These are phyloP conservation scores for Jaculus jaculus DNA, from an alignment of 2,113 vertebrate species.

Conservation along the genomic window DNA sequence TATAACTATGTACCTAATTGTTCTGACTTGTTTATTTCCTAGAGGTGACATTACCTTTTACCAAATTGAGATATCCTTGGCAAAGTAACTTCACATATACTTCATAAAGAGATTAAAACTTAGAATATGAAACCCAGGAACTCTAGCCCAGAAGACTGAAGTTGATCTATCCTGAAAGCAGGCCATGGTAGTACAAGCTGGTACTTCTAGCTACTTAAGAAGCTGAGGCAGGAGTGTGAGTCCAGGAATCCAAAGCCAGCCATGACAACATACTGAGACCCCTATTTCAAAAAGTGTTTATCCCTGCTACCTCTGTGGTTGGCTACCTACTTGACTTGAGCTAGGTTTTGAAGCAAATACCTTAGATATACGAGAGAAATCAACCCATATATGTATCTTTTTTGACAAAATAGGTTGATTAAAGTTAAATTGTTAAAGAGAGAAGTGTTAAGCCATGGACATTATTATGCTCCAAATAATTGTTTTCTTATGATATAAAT, in stretches of 20 bases:
- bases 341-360: background rate
- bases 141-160: background rate
- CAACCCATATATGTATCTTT: background rate
- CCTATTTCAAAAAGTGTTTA: background rate
- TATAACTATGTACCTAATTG: background rate
- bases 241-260: background rate
- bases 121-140: background rate
- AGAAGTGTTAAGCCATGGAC: background rate
- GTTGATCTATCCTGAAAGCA: background rate
- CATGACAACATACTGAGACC: background rate
- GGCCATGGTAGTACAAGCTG: background rate
- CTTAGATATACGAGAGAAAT: background rate
- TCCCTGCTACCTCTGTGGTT: background rate
- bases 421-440: background rate
- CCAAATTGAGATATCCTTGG: background rate
- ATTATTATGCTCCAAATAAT: background rate
- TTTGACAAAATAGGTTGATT: background rate
- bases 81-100: background rate
- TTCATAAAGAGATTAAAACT: background rate
- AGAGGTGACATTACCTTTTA: background rate
- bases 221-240: background rate
- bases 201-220: background rate
- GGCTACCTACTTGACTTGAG: background rate
- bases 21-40: background rate
- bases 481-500: background rate